These are phyloP conservation scores for Aphodius granarius DNA, from an alignment of 2,888 invertebrate genomes.

Conservation along the genomic window DNA sequence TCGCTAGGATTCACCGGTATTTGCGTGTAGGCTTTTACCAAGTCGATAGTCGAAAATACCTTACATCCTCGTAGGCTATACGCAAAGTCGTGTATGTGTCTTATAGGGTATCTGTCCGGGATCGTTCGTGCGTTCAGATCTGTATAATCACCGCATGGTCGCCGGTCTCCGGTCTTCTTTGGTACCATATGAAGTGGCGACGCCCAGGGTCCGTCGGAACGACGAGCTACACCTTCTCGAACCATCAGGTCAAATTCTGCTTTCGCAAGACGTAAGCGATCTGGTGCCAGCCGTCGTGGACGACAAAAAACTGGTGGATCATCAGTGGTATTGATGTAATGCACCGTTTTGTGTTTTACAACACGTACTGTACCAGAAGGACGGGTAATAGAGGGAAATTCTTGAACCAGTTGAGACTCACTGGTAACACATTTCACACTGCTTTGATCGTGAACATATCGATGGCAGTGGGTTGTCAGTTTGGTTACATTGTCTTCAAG, in stretches of 20 bases:
- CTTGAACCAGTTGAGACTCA: background rate
- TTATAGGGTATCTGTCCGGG: constrained; percentile 51
- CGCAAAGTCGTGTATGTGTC: constrained; percentile 45
- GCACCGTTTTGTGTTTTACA: constrained; percentile 1
- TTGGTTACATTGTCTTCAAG: background rate
- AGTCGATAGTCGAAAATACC: constrained; percentile 42
- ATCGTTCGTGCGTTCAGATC: constrained; percentile 49
- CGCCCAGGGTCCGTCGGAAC: constrained; percentile 40
- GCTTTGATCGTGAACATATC: background rate
- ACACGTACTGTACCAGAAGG: background rate
- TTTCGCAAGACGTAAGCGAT: constrained; percentile 11
- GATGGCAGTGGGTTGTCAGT: background rate
- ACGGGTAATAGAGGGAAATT: constrained; percentile 1
- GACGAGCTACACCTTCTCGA: constrained; percentile 36
- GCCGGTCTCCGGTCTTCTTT: constrained; percentile 41
- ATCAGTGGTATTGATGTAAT: constrained; percentile 12
- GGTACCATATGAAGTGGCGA: constrained; percentile 44
- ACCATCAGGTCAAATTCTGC: constrained; percentile 19
- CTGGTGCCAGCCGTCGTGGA: constrained; percentile 22
- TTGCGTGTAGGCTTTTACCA: constrained; percentile 46
- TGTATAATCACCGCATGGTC: constrained; percentile 48
- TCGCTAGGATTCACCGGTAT: constrained; percentile 44
- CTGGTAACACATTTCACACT: background rate
- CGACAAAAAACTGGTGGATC: constrained; percentile 9
- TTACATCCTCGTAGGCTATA: constrained; percentile 36